Evolutionary conservation across 2,888 invertebrate species (phyloP).

Genomic region (Bruchidius siliquastri): DNA sequence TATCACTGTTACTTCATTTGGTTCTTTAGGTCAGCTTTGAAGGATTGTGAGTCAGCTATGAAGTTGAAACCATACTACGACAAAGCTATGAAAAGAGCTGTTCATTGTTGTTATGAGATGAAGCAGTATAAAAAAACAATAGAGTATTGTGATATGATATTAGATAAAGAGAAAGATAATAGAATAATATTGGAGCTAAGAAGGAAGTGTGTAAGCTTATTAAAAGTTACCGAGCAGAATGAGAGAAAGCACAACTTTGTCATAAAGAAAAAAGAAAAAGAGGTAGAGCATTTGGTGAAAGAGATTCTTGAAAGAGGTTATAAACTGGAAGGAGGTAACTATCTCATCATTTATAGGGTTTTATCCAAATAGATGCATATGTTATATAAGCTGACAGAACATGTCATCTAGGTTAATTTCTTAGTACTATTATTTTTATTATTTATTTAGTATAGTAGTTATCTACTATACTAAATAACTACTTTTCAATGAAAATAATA

Average conservation of each 20-base stretch:
- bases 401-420: too few relatives aligned
- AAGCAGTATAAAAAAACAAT: slow-evolving; percentile 67
- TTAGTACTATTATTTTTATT: too few relatives aligned
- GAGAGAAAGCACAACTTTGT: slow-evolving; percentile 51
- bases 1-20: neutral
- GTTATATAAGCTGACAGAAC: too few relatives aligned
- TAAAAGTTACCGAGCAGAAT: slow-evolving; percentile 54
- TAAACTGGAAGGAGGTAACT: slow-evolving; percentile 51
- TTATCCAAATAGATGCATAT: too few relatives aligned
- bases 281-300: slow-evolving; percentile 46
- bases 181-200: slow-evolving; percentile 54
- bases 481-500: too few relatives aligned
- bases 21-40: slow-evolving; percentile 60
- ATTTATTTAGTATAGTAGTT: too few relatives aligned
- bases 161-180: slow-evolving; percentile 55
- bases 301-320: slow-evolving; percentile 49
- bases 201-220: slow-evolving; percentile 50
- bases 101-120: slow-evolving; percentile 65
- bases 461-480: too few relatives aligned
- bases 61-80: slow-evolving; percentile 69
- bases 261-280: slow-evolving; percentile 46
- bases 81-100: slow-evolving; percentile 73
- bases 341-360: neutral
- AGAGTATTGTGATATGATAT: slow-evolving; percentile 64
- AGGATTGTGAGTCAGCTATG: slow-evolving; percentile 76